Evolutionary conservation across 2,797 vertebrate genomes (phyloP).

Genomic region (Pteronotus mesoamericanus): DNA sequence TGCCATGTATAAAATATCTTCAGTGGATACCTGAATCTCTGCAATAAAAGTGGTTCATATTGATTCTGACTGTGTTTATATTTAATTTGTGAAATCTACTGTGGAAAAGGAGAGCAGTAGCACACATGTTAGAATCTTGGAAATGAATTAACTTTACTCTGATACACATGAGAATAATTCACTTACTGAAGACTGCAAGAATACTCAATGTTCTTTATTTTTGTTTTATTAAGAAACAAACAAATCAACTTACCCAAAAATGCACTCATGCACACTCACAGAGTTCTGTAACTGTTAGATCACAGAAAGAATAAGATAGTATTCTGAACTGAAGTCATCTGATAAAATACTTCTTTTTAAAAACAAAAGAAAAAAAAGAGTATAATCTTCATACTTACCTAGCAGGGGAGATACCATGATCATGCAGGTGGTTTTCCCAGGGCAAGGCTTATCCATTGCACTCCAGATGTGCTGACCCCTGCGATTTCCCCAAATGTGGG

Average conservation of each 20-base stretch:
- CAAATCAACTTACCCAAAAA: background rate
- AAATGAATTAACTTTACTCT: background rate
- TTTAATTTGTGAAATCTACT: background rate
- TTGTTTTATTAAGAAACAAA: background rate
- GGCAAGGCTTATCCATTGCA: too few relatives aligned
- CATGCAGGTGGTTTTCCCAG: too few relatives aligned
- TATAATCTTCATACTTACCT: background rate
- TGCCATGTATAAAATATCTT: background rate
- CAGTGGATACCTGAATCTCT: background rate
- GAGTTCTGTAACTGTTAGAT: background rate
- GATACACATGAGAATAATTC: background rate
- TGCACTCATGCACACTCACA: background rate
- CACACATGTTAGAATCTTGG: background rate
- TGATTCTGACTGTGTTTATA: background rate
- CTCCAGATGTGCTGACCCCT: too few relatives aligned
- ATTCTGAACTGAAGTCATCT: background rate
- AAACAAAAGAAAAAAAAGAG: background rate
- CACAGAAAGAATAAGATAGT: background rate
- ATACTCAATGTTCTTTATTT: background rate
- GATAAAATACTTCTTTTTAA: background rate
- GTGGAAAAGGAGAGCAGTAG: fast-evolving
- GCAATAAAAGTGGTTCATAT: background rate
- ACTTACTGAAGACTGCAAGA: background rate
- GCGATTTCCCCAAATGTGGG: too few relatives aligned
- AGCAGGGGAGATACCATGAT: too few relatives aligned